phyloP scores from a whole-genome alignment of 1,140 invertebrate genomes.

The Helicoverpa armigera region DNA sequence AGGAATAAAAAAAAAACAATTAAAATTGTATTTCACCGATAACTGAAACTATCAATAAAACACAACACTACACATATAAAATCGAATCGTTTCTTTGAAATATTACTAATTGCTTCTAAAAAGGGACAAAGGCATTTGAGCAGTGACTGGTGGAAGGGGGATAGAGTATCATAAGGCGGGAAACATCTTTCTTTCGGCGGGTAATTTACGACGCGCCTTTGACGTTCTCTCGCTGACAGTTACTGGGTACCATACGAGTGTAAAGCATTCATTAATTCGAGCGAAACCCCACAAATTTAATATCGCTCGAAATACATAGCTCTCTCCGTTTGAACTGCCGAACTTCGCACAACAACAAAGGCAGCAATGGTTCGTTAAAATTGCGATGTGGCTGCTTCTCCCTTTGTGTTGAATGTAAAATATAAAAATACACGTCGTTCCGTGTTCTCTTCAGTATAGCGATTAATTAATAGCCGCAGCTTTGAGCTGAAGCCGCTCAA shows the following conservation, averaged over 20 bases:
- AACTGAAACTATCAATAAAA: conserved; percentile 26
- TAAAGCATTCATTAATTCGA: conserved; percentile 59
- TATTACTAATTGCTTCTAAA: conserved; percentile 73
- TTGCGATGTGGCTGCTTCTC: conserved; percentile 51
- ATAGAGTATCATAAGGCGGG: conserved; percentile 64
- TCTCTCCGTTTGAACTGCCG: conserved; percentile 57
- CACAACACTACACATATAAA: conserved; percentile 59
- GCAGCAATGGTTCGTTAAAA: conserved; percentile 74
- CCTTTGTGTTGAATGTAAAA: conserved; percentile 25
- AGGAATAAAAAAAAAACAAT: conserved; percentile 3
- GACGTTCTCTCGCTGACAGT: conserved; percentile 77
- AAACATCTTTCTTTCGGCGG: conserved; percentile 76
- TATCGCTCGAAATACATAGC: conserved; percentile 64
- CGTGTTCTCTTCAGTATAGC: conserved; percentile 42
- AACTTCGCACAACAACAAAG: conserved; percentile 68
- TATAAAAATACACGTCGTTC: conserved; percentile 58
- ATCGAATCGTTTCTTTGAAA: conserved; percentile 72
- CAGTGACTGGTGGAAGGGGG: conserved; percentile 49
- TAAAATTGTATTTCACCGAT: conserved; percentile 8
- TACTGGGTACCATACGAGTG: conserved; percentile 79
- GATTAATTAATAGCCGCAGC: conserved; percentile 48
- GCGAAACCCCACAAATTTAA: conserved; percentile 42
- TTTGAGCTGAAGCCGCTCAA: conserved; percentile 34
- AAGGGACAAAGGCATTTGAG: conserved; percentile 57
- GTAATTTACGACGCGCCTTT: conserved; percentile 78